A percentile compares a stretch with the other conserved stretches of the same genome.
These are phyloP conservation scores for Xerus rutilus DNA, from an alignment of 2,797 vertebrate genomes.

Conservation along the genomic window DNA sequence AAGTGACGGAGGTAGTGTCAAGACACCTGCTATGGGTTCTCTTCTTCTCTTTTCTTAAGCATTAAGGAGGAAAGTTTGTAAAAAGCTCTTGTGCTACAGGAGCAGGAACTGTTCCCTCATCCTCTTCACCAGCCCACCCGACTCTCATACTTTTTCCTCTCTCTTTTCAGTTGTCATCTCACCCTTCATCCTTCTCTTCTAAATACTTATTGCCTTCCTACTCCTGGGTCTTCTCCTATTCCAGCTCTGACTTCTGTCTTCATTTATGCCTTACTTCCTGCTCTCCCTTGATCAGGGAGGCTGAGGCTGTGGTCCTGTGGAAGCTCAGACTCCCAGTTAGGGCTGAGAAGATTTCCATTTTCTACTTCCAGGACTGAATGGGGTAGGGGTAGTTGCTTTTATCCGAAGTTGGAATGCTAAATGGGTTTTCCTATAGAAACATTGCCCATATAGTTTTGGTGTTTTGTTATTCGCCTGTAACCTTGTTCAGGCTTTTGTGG, in stretches of 20 bases:
- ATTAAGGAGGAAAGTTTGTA: slow-evolving; percentile 9
- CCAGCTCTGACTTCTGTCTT: background rate
- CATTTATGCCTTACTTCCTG: slow-evolving; percentile 22
- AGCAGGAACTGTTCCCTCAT: background rate
- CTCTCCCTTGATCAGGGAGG: slow-evolving; percentile 23
- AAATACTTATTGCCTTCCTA: background rate
- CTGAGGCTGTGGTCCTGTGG: background rate
- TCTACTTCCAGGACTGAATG: background rate
- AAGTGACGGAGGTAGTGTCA: background rate
- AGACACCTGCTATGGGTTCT: slow-evolving; percentile 5
- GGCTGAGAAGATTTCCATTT: slow-evolving; percentile 40
- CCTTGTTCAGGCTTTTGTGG: slow-evolving; percentile 49
- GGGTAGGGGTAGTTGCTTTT: background rate
- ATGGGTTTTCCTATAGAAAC: slow-evolving; percentile 61
- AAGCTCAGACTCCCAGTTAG: background rate
- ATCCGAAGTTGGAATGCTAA: slow-evolving; percentile 44
- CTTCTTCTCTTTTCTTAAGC: background rate
- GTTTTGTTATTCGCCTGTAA: slow-evolving; percentile 54
- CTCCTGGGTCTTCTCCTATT: background rate
- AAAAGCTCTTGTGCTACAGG: background rate
- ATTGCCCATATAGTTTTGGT: background rate
- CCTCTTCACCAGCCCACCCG: background rate
- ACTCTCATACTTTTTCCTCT: background rate
- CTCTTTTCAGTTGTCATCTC: slow-evolving; percentile 11
- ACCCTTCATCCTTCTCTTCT: background rate